These are phyloP conservation scores for Carapus acus DNA, from an alignment of 2,797 vertebrate genomes.

Conservation along the genomic window DNA sequence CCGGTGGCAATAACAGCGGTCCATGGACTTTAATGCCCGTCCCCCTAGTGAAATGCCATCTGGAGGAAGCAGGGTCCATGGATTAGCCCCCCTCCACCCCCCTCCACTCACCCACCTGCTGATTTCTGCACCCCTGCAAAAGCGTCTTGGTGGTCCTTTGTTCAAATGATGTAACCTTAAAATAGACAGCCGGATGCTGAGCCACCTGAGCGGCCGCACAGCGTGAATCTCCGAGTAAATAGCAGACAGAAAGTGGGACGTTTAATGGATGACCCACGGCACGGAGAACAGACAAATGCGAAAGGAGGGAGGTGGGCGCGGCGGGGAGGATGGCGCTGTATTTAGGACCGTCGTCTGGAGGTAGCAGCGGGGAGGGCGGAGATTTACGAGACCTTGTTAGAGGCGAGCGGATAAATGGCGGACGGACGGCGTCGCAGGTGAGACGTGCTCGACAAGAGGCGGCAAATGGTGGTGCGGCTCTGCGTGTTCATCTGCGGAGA, in stretches of 20 bases:
- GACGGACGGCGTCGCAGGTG: conserved; percentile 31
- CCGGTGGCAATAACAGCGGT: conserved; percentile 30
- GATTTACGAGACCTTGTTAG: conserved; percentile 56
- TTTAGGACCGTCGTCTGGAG: conserved; percentile 35
- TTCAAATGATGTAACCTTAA: conserved; percentile 31
- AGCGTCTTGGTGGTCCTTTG: conserved; percentile 26
- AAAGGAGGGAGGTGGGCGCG: conserved; percentile 15
- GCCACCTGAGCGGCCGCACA: conserved; percentile 23
- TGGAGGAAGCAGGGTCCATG: conserved; percentile 45
- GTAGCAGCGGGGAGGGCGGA: conserved; percentile 26
- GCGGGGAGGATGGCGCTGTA: conserved; percentile 32
- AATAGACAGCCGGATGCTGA: conserved; percentile 9
- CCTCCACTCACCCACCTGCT: conserved; percentile 47
- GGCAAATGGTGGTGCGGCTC: conserved; percentile 22
- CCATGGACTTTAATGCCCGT: conserved; percentile 40
- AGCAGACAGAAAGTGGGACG: conserved; percentile 32
- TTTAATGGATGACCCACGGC: conserved; percentile 46
- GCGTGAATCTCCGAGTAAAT: conserved; percentile 25
- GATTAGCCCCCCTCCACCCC: too few relatives aligned
- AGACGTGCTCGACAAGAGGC: conserved; percentile 32
- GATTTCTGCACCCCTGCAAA: conserved; percentile 31
- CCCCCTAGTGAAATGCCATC: conserved; percentile 56
- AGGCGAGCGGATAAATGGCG: conserved; percentile 45
- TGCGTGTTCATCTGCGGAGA: conserved; percentile 36
- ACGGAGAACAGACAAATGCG: conserved; percentile 39